Conservation (phyloP, 2,888 invertebrate species). For the Steinernema carpocapsae region DNA sequence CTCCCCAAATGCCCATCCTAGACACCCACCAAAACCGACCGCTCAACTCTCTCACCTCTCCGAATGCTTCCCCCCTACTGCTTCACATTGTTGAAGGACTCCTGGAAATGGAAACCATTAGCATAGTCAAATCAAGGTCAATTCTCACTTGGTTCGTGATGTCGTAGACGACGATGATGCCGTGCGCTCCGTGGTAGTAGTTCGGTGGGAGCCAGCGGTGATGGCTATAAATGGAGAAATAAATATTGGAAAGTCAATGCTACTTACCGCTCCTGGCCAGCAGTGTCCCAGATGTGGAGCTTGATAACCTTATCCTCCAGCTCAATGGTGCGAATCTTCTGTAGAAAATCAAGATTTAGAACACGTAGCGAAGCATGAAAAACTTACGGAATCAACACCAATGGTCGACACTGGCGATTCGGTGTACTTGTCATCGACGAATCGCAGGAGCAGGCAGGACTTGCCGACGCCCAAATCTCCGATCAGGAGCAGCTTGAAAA, state of each 20-base stretch:
- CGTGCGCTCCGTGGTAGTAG: slow-evolving; percentile 99
- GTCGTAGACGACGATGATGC: slow-evolving; percentile 99
- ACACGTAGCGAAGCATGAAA: slow-evolving; percentile 38
- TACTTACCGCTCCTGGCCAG: slow-evolving; percentile 88
- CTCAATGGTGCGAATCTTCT: slow-evolving; percentile 99
- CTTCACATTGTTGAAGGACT: slow-evolving; percentile 98
- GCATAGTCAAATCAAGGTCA: too few species aligned
- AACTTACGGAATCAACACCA: slow-evolving; percentile 95
- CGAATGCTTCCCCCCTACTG: too few species aligned
- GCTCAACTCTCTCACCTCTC: too few species aligned
- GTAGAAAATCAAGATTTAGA: slow-evolving; percentile 70
- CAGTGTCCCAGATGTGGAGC: slow-evolving; percentile 83
- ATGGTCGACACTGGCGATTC: slow-evolving; percentile 99
- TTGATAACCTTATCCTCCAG: slow-evolving; percentile 99
- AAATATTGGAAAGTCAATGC: background rate
- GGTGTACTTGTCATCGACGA: slow-evolving; percentile 99
- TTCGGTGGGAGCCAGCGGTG: slow-evolving; percentile 98
- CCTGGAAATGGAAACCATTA: slow-evolving; percentile 71
- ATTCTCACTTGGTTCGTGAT: slow-evolving; percentile 92
- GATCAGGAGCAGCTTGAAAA: slow-evolving; percentile 96
- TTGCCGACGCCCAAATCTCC: slow-evolving; percentile 99
- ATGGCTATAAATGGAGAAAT: slow-evolving; percentile 73
- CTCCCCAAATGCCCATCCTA: too few species aligned
- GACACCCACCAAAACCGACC: too few species aligned
- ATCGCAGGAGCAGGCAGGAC: slow-evolving; percentile 89